Percentiles rank a stretch among this genome's conserved stretches.
Evolutionary conservation across 2,113 vertebrate species (phyloP).

Genomic region (Amazona guildingii): DNA sequence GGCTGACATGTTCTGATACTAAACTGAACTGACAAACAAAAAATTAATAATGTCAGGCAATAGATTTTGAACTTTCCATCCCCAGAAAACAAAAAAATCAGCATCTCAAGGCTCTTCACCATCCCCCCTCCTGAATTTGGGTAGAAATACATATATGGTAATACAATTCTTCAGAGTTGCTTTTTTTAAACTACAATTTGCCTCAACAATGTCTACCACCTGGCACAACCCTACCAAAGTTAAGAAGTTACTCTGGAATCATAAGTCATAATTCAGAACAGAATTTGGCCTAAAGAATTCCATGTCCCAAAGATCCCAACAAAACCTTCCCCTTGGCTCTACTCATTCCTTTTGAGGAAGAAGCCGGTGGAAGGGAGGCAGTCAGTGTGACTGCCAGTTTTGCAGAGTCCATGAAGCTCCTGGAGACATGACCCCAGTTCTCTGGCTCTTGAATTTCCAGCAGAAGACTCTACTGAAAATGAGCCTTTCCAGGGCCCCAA

Average conservation of each 20-base stretch:
- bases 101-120: neutral
- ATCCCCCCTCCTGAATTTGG: neutral
- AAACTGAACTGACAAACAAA: neutral
- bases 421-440: neutral
- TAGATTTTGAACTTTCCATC: neutral
- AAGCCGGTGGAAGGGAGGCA: conserved; percentile 9
- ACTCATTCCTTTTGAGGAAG: neutral
- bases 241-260: conserved; percentile 9
- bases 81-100: neutral
- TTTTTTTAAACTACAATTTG: neutral
- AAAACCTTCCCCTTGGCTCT: conserved; percentile 18
- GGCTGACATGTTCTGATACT: neutral
- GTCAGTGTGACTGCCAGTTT: conserved; percentile 26
- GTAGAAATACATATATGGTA: neutral
- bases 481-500: neutral
- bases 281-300: conserved; percentile 23
- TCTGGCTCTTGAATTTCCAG: conserved; percentile 6
- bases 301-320: neutral
- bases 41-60: neutral
- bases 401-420: neutral
- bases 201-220: neutral
- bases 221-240: neutral
- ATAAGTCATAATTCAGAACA: conserved; percentile 20
- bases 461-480: conserved; percentile 12
- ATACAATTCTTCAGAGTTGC: neutral